Evolutionary conservation across 2,888 invertebrate genomes (phyloP).

Genomic region (Dioctria linearis): DNA sequence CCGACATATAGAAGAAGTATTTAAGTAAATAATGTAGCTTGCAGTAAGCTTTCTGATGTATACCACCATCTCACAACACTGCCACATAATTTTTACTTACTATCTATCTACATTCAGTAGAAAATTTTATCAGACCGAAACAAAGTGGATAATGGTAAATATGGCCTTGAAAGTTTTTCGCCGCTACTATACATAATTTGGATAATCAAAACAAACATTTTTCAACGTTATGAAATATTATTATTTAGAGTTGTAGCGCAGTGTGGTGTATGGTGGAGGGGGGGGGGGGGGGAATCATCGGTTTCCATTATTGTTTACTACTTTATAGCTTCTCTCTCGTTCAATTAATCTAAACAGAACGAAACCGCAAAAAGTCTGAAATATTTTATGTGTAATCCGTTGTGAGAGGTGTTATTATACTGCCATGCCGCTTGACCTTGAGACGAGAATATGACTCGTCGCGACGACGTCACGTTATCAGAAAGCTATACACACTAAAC

Average conservation of each 20-base stretch:
- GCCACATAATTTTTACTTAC: too few species aligned
- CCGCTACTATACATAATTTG: conserved; percentile 2
- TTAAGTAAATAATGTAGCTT: too few species aligned
- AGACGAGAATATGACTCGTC: conserved; percentile 12
- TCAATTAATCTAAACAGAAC: background rate
- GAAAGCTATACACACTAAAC: background rate
- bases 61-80: too few species aligned
- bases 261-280: background rate
- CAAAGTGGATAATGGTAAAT: conserved; percentile 4
- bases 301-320: conserved; percentile 8
- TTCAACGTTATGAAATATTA: background rate
- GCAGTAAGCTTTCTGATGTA: too few species aligned
- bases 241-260: too few species aligned
- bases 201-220: conserved; percentile 15
- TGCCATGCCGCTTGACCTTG: background rate
- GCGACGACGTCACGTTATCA: conserved; percentile 14
- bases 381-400: background rate
- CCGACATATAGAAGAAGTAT: background rate
- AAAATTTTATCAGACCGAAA: conserved; percentile 2
- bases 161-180: background rate
- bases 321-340: background rate
- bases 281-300: background rate
- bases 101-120: background rate
- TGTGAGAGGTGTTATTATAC: background rate
- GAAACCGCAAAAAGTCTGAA: conserved; percentile 5